These are phyloP conservation scores for Rhinolophus sinicus DNA, from an alignment of 2,113 vertebrate genomes.

Conservation along the genomic window DNA sequence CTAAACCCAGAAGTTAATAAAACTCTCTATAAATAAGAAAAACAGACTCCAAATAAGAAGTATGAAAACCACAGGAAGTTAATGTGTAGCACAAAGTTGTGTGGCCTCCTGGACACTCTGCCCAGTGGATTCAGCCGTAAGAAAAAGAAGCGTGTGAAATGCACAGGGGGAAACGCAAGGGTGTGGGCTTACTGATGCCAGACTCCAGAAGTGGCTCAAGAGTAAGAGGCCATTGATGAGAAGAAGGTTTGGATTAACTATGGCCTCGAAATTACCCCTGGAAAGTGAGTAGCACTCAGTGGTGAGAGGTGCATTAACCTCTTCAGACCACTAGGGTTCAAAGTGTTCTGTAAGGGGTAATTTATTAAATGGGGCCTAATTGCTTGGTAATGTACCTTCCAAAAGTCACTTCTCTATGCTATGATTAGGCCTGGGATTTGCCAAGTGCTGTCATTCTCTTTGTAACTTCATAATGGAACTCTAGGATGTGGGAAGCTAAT, in stretches of 20 bases:
- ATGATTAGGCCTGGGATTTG: conserved; percentile 72
- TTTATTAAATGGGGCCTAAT: conserved; percentile 83
- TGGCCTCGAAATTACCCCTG: conserved; percentile 69
- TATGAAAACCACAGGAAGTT: background rate
- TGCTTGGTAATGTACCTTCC: conserved; percentile 80
- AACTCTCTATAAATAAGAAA: conserved; percentile 56
- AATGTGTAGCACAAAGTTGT: background rate
- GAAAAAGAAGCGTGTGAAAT: conserved; percentile 24
- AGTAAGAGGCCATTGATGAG: conserved; percentile 66
- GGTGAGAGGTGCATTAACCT: conserved; percentile 78
- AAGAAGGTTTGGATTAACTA: conserved; percentile 68
- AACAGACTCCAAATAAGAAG: conserved; percentile 25
- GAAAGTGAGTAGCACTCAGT: conserved; percentile 69
- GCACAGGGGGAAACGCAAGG: background rate
- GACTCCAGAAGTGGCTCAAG: conserved; percentile 45
- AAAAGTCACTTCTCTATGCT: conserved; percentile 77
- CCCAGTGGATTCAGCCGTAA: background rate
- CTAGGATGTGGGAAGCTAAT: conserved; percentile 19
- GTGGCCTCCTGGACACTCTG: background rate
- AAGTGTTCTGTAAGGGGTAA: conserved; percentile 78
- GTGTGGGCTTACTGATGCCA: conserved; percentile 19
- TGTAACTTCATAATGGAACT: conserved; percentile 63
- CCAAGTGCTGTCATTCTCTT: conserved; percentile 75
- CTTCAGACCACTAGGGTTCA: conserved; percentile 81
- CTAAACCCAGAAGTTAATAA: conserved; percentile 56